Evolutionary conservation across 2,113 vertebrate genomes (phyloP), one percentile per base, ranked within the genome.

Genomic region (Aleadryas rufinucha): DNA sequence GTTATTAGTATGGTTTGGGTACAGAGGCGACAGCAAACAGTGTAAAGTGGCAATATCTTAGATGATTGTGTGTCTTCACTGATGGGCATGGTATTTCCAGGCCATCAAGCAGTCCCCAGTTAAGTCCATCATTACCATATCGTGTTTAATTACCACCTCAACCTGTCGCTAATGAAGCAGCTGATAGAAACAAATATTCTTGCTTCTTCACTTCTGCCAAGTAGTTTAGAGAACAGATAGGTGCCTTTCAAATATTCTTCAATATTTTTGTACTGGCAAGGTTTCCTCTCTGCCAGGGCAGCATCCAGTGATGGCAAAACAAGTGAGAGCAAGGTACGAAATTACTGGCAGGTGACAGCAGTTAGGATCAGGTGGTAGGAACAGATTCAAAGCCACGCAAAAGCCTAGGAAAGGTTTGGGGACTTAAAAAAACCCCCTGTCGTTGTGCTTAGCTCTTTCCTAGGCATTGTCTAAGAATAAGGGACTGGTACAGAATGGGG

Each of bases 401-500:
- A 83, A 60, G 1, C 31, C 4, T 4, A 6, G 31, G 20, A 57
- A 64, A 69, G 8, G 4, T 45, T 65, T 53, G 6, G 42, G 30
- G 20, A 9, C 10, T n/a, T 86, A 5, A 84, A 42, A 68, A 64
- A 74, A 49, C 1, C 0, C 4, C 6, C 1, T n/a, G 1, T 17
- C 0, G 49, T 49, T 76, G 2, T 9, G 5, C 9, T 47, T 61
- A 13, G 12, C 2, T 56, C 8, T 75, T 78, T 53, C 14, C 49
- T 49, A n/a, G 27, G 5, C 9, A 4, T 3, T 5, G 4, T 24
- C 19, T 66, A 31, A 50, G 35, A 81, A 52, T 4, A 16, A 20
- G 15, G 8, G 13, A 16, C 4, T 42, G 50, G 26, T 37, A 1
- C 0, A 2, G 6, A 12, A 37, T 8, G 6, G 8, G 31, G 27